Conservation (phyloP, 2,888 invertebrate species). For the Euproctis similis region DNA sequence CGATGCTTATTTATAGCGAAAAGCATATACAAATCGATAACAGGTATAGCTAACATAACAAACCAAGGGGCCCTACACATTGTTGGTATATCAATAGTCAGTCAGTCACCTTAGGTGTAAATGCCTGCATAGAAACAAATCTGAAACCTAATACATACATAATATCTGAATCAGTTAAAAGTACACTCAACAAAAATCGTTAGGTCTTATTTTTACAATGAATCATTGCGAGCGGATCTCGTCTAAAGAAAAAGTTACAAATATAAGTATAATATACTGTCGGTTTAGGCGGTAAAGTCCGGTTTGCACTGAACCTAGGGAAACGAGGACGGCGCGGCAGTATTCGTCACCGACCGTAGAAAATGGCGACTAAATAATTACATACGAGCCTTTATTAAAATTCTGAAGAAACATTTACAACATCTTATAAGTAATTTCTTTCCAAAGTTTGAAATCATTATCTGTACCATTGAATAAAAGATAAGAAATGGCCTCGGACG, state of each 20-base stretch:
- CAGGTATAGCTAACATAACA: constrained; percentile 10
- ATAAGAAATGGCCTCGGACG: constrained; percentile 41
- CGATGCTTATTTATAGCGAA: constrained; percentile 68
- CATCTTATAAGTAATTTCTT: too few relatives aligned
- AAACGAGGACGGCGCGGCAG: constrained; percentile 67
- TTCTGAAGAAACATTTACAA: too few relatives aligned
- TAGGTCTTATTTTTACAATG: constrained; percentile 59
- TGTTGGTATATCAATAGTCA: not conserved
- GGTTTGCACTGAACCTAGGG: constrained; percentile 45
- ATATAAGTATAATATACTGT: constrained; percentile 50
- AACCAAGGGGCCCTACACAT: not conserved
- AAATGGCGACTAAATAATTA: constrained; percentile 74
- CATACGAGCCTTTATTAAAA: constrained; percentile 37
- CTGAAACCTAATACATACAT: too few relatives aligned
- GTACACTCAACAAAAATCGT: constrained; percentile 41
- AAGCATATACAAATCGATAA: constrained; percentile 72
- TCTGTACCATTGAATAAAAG: constrained; percentile 35
- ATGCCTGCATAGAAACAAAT: too few relatives aligned
- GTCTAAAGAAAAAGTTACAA: constrained; percentile 40
- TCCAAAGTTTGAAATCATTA: constrained; percentile 34
- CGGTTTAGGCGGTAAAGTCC: constrained; percentile 57
- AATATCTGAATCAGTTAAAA: constrained; percentile 10
- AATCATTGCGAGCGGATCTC: constrained; percentile 61
- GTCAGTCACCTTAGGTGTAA: too few relatives aligned
- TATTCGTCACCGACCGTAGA: constrained; percentile 74